phyloP scores from a whole-genome alignment of 2,888 invertebrate genomes.

The Helobdella robusta region DNA sequence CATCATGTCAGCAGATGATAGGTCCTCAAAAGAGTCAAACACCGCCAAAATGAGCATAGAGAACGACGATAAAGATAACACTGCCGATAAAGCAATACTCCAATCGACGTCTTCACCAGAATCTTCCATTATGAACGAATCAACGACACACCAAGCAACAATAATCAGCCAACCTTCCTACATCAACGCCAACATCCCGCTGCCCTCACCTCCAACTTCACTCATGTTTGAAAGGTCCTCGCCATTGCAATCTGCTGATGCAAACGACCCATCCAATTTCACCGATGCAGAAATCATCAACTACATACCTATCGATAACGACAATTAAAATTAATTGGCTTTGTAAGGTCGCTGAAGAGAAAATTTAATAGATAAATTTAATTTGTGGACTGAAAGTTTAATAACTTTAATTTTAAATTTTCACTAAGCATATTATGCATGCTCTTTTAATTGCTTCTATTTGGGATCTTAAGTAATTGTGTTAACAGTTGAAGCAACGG shows the following conservation, averaged over 20 bases:
- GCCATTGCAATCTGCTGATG: not conserved
- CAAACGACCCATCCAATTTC: conserved; percentile 1
- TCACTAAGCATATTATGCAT: no score
- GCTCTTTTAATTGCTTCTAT: no score
- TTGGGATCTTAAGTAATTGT: no score
- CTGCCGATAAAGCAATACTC: not conserved
- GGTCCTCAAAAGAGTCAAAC: conserved; percentile 6
- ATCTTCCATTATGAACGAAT: conserved; percentile 4
- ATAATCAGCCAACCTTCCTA: not conserved
- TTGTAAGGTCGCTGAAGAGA: no score
- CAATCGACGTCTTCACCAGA: not conserved
- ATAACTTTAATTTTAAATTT: no score
- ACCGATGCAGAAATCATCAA: no score
- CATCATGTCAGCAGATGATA: conserved; percentile 4
- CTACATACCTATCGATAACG: no score
- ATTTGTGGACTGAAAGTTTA: no score
- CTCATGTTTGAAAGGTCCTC: conserved; percentile 23
- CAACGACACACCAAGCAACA: not conserved
- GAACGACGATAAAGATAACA: not conserved
- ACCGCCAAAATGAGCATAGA: not conserved
- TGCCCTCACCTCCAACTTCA: conserved; percentile 18
- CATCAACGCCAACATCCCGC: not conserved
- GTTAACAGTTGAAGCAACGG: no score
- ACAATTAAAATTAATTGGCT: no score
- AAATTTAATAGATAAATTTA: no score